Conservation (phyloP, 2,797 vertebrate genomes). For the Argentina silus region DNA sequence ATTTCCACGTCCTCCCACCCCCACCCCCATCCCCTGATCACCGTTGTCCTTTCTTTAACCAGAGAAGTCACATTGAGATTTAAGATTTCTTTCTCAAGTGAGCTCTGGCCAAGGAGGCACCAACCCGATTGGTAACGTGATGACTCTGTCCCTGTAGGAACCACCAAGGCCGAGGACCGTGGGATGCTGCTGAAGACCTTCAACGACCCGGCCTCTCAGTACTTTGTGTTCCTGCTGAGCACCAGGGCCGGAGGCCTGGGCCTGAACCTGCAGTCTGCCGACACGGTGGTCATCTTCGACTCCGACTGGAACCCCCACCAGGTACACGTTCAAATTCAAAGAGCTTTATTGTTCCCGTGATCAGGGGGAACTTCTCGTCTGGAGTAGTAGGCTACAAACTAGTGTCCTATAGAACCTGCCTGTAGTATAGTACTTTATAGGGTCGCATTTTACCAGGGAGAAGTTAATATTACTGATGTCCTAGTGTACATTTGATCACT, state of each 20-base stretch:
- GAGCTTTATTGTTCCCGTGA: neutral
- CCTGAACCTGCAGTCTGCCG: constrained; percentile 94
- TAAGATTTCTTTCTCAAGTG: no score
- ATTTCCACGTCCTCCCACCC: neutral
- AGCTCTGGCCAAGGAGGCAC: no score
- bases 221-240: constrained; percentile 96
- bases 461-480: no score
- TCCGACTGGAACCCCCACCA: constrained; percentile 99
- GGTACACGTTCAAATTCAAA: constrained; percentile 65
- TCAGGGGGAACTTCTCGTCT: neutral
- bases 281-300: constrained; percentile 96
- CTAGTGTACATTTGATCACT: no score
- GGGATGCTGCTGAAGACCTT: constrained; percentile 95
- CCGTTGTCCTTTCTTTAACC: neutral
- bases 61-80: no score
- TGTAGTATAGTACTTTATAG: no score
- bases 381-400: no score
- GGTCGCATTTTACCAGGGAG: no score
- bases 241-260: constrained; percentile 94
- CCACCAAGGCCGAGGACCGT: constrained; percentile 96
- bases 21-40: no score
- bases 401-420: no score
- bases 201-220: constrained; percentile 90
- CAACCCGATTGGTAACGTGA: neutral
- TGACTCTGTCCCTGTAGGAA: constrained; percentile 75